These are phyloP conservation scores for Carassius gibelio DNA, from an alignment of 2,113 vertebrate species.

Conservation along the genomic window DNA sequence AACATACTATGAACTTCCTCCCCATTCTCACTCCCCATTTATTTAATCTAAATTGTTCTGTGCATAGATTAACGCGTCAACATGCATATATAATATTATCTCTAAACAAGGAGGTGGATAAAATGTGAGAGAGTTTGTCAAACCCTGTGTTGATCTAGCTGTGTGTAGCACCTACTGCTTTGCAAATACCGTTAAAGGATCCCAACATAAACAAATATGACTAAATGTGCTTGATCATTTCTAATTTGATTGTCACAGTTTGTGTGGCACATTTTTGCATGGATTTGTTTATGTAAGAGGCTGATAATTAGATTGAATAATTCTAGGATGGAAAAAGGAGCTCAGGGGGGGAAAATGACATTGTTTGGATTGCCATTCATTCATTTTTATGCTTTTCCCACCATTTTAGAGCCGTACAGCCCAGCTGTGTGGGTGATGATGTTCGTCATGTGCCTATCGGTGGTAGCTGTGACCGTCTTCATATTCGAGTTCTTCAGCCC, in stretches of 20 bases:
- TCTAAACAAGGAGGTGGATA: too few relatives aligned
- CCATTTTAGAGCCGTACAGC: constrained; percentile 86
- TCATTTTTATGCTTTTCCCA: not conserved
- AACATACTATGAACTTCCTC: not conserved
- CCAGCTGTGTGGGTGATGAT: constrained; percentile 97
- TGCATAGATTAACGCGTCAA: too few relatives aligned
- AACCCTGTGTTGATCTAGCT: too few relatives aligned
- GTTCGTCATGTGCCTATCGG: constrained; percentile 96
- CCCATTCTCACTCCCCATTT: not conserved
- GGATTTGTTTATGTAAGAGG: too few relatives aligned
- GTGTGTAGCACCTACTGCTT: not conserved
- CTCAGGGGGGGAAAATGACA: not conserved
- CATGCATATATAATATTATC: too few relatives aligned
- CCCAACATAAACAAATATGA: not conserved
- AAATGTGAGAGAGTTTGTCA: too few relatives aligned
- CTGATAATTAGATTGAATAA: not conserved
- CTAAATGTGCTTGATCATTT: not conserved
- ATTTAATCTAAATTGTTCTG: not conserved
- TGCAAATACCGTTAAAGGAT: not conserved
- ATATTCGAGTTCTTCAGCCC: constrained; percentile 93
- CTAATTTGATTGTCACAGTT: not conserved
- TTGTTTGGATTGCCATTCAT: not conserved
- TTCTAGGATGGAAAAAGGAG: not conserved
- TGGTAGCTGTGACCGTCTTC: constrained; percentile 93
- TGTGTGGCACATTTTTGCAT: not conserved